Conservation (phyloP, 2,113 vertebrate genomes). For the Callithrix jacchus region DNA sequence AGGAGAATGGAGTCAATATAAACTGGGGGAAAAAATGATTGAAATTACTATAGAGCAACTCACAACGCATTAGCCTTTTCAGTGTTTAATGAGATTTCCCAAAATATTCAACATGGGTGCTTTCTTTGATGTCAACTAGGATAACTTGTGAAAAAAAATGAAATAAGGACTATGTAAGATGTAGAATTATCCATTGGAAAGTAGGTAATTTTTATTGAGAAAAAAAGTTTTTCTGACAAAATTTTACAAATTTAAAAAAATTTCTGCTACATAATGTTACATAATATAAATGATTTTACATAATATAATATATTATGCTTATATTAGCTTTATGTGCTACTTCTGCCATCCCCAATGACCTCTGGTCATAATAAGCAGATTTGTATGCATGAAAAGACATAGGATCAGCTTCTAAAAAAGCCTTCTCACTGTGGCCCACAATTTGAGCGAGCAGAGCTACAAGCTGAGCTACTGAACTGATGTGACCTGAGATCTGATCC, state of each 20-base stretch:
- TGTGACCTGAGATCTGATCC: slow-evolving; percentile 75
- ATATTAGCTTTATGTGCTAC: background rate
- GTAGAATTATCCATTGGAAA: slow-evolving; percentile 38
- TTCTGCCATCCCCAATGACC: background rate
- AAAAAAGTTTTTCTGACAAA: background rate
- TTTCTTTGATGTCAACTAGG: background rate
- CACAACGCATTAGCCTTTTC: background rate
- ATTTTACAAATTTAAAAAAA: background rate
- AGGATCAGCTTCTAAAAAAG: slow-evolving; percentile 48
- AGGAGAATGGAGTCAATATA: background rate
- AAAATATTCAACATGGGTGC: slow-evolving; percentile 15
- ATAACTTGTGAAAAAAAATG: slow-evolving; percentile 25
- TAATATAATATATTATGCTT: background rate
- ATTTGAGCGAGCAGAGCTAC: slow-evolving; percentile 68
- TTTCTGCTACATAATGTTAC: background rate
- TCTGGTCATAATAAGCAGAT: background rate
- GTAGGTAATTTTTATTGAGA: background rate
- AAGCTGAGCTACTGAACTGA: slow-evolving; percentile 66
- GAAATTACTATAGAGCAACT: background rate
- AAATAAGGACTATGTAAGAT: slow-evolving; percentile 39
- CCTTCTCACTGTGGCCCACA: slow-evolving; percentile 52
- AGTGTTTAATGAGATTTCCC: background rate
- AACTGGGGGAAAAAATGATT: background rate
- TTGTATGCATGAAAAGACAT: background rate
- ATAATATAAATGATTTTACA: background rate